These are phyloP conservation scores for Epinotia bilunana DNA, from an alignment of 2,888 invertebrate genomes.

Conservation along the genomic window DNA sequence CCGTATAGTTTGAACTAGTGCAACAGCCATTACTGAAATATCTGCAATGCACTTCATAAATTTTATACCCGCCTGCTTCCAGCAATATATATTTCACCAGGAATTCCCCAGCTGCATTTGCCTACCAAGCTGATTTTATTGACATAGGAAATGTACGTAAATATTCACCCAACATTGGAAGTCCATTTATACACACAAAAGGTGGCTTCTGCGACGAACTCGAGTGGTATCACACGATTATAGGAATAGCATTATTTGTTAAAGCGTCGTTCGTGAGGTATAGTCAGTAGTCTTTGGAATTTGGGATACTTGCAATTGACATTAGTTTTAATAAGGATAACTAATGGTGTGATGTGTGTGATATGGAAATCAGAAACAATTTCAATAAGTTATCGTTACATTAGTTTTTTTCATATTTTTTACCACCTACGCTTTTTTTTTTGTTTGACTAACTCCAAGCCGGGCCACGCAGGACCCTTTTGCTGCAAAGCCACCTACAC, in stretches of 20 bases:
- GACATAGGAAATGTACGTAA: constrained; percentile 42
- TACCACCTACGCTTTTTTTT: no score
- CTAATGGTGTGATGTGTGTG: no score
- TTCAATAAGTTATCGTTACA: no score
- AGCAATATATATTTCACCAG: constrained; percentile 13
- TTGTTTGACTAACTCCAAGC: no score
- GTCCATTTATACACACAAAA: constrained; percentile 41
- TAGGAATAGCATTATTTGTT: constrained; percentile 40
- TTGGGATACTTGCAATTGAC: no score
- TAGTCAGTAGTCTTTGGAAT: constrained; percentile 18
- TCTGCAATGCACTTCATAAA: constrained; percentile 27
- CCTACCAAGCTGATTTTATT: constrained; percentile 38
- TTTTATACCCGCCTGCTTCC: constrained; percentile 6
- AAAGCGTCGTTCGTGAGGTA: constrained; percentile 34
- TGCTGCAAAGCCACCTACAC: no score
- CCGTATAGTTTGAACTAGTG: not conserved
- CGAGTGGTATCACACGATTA: constrained; percentile 42
- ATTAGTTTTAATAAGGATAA: not conserved
- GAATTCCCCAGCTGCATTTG: constrained; percentile 18
- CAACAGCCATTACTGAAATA: constrained; percentile 3
- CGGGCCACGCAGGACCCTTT: no score
- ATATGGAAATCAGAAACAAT: no score
- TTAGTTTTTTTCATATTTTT: no score
- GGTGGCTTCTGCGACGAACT: constrained; percentile 25
- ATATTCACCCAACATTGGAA: constrained; percentile 37